Evolutionary conservation across 2,888 invertebrate genomes (phyloP).

Genomic region (Sepioteuthis lessoniana): DNA sequence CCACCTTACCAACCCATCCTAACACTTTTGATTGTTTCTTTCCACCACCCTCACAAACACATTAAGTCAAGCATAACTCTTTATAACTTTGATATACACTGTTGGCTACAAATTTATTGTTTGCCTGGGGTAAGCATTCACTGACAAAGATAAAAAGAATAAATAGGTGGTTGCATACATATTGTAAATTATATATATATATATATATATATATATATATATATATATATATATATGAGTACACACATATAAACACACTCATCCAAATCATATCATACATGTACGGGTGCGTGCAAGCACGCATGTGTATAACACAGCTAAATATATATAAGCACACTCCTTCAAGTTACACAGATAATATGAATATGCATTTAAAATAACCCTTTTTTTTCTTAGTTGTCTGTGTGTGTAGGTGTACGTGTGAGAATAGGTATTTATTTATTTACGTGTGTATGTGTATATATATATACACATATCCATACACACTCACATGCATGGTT

Average conservation of each 20-base stretch:
- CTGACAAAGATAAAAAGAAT: neutral
- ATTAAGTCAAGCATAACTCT: neutral
- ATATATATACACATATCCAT: neutral
- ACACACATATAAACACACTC: neutral
- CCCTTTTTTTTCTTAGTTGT: too few relatives aligned
- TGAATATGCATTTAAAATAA: too few relatives aligned
- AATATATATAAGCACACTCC: neutral
- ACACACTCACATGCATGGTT: neutral
- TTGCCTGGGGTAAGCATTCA: neutral
- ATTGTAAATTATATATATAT: too few relatives aligned
- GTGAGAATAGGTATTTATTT: neutral
- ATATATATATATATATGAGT: neutral
- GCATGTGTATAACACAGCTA: neutral
- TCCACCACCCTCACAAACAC: neutral
- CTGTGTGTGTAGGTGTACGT: too few relatives aligned
- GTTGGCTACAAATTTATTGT: neutral
- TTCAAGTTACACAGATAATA: neutral
- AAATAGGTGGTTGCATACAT: neutral
- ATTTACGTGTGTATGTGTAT: neutral
- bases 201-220: neutral
- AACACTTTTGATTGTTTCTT: neutral
- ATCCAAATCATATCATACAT: neutral
- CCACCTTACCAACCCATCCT: too few relatives aligned
- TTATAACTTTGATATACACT: neutral
- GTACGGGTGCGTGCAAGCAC: neutral